These are phyloP conservation scores for Drosophila anomalipes DNA, from an alignment of 2,888 invertebrate genomes.

Conservation along the genomic window DNA sequence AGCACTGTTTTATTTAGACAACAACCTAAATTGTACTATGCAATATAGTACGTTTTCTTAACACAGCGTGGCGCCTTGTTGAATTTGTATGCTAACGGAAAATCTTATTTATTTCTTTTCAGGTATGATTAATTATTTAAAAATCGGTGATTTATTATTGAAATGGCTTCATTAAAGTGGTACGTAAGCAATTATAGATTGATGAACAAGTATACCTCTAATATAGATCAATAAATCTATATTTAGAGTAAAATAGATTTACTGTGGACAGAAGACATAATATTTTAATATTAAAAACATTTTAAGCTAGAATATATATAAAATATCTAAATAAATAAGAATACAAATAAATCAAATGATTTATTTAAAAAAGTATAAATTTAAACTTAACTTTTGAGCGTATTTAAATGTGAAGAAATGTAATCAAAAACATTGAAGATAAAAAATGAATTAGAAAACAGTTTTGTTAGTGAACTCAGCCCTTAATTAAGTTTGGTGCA, in stretches of 20 bases:
- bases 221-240: background rate
- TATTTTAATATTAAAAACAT: too few species aligned
- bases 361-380: too few species aligned
- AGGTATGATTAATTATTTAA: conserved; percentile 31
- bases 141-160: background rate
- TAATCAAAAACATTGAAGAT: background rate
- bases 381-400: too few species aligned
- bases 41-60: background rate
- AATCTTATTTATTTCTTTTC: conserved; percentile 30
- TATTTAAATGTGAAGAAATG: background rate
- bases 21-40: conserved; percentile 16
- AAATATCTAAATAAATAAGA: too few species aligned
- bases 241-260: too few species aligned
- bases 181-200: conserved; percentile 13
- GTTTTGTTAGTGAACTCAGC: background rate
- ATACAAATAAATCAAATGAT: too few species aligned
- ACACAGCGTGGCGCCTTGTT: conserved; percentile 28
- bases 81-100: background rate
- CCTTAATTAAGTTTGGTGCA: background rate
- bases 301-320: too few species aligned
- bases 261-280: too few species aligned
- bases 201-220: background rate
- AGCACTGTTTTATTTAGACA: conserved; percentile 32
- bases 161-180: conserved; percentile 49
- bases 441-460: background rate